phyloP scores from a whole-genome alignment of 2,113 vertebrate genomes.

The Oryzias javanicus region DNA sequence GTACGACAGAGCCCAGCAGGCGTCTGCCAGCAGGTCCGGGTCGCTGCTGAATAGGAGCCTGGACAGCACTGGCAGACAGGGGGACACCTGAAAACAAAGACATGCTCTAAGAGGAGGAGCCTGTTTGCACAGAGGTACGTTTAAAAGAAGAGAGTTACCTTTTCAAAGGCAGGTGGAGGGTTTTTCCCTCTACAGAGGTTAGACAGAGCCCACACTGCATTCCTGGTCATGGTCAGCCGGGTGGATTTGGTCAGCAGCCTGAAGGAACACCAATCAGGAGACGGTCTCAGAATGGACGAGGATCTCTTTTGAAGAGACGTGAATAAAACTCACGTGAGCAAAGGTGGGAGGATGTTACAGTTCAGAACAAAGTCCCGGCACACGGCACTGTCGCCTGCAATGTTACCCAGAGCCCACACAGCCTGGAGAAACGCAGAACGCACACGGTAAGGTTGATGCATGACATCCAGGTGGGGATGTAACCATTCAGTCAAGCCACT shows the following conservation, averaged over 20 bases:
- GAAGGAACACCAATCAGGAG: conserved; percentile 15
- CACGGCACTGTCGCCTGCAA: conserved; percentile 95
- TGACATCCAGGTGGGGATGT: not conserved
- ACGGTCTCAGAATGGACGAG: not conserved
- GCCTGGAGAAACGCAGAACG: conserved; percentile 76
- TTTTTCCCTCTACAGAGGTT: conserved; percentile 98
- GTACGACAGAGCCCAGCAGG: conserved; percentile 98
- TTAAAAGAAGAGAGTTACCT: conserved; percentile 73
- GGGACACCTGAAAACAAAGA: conserved; percentile 83
- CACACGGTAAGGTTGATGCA: not conserved
- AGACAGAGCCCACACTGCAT: conserved; percentile 97
- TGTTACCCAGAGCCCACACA: conserved; percentile 98
- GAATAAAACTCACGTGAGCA: conserved; percentile 86
- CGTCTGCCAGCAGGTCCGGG: conserved; percentile 94
- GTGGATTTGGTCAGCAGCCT: conserved; percentile 97
- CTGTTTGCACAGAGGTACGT: too few relatives aligned
- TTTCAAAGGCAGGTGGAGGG: conserved; percentile 94
- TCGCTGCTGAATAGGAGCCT: conserved; percentile 96
- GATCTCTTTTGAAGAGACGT: not conserved
- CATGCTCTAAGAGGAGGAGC: not conserved
- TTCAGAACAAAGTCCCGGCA: conserved; percentile 97
- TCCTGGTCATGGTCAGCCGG: conserved; percentile 96
- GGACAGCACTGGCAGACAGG: conserved; percentile 94
- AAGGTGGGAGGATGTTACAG: conserved; percentile 94
- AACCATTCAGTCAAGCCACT: too few relatives aligned